Evolutionary conservation across 2,113 vertebrate genomes (phyloP).

Genomic region (Hemiscyllium ocellatum): DNA sequence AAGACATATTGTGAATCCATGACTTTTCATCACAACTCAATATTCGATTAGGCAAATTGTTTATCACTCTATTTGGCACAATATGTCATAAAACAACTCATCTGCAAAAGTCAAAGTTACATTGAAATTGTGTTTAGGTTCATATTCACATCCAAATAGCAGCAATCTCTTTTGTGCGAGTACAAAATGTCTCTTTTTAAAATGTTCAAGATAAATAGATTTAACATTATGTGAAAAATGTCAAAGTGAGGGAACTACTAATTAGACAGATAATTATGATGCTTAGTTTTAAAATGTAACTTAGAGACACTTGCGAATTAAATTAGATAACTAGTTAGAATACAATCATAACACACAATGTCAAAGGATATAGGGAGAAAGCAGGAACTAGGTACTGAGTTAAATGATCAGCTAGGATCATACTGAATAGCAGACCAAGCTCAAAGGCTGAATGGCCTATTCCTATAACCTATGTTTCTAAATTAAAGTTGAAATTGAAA

Average conservation of each 20-base stretch:
- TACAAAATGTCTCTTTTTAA: not conserved
- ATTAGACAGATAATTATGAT: not conserved
- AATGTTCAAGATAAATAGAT: no score
- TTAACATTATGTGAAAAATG: not conserved
- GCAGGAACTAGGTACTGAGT: no score
- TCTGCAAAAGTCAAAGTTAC: not conserved
- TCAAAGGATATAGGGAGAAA: no score
- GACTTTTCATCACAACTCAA: not conserved
- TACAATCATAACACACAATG: not conserved
- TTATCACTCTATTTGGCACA: not conserved
- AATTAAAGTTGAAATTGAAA: not conserved
- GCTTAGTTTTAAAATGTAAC: not conserved
- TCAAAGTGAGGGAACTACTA: not conserved
- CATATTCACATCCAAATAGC: not conserved
- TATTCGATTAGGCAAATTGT: not conserved
- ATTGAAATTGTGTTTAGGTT: not conserved
- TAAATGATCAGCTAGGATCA: no score
- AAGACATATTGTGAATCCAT: constrained; percentile 35
- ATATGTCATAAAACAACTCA: not conserved
- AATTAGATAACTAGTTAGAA: not conserved
- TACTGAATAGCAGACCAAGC: no score
- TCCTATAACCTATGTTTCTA: no score
- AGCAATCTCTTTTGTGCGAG: not conserved
- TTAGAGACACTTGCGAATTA: not conserved
- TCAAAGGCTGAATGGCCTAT: no score